These are phyloP conservation scores for Oreochromis mossambicus DNA, from an alignment of 2,797 vertebrate genomes.

Conservation along the genomic window DNA sequence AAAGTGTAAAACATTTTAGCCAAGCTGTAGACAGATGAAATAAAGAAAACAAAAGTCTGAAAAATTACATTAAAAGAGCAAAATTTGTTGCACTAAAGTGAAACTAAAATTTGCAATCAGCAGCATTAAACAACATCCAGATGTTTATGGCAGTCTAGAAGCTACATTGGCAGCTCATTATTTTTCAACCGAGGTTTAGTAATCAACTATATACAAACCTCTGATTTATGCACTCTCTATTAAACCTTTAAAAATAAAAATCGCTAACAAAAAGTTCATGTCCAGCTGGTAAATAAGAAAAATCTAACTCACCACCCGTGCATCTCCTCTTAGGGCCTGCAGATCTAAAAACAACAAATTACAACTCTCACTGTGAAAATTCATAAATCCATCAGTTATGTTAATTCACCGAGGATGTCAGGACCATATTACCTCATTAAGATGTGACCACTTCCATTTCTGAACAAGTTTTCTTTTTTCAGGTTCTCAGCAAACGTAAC, in stretches of 20 bases:
- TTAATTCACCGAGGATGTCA: background rate
- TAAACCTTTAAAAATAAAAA: background rate
- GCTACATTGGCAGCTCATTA: background rate
- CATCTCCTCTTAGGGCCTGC: background rate
- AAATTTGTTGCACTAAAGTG: background rate
- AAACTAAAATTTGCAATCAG: background rate
- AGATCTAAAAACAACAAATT: constrained; percentile 14
- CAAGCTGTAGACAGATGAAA: background rate
- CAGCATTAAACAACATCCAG: background rate
- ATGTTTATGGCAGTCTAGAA: background rate
- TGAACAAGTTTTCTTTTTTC: constrained; percentile 31
- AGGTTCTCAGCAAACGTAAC: constrained; percentile 56
- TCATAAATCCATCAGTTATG: background rate
- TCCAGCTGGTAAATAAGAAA: background rate
- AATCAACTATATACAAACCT: background rate
- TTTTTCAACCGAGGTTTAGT: background rate
- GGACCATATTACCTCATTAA: constrained; percentile 29
- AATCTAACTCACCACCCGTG: constrained; percentile 31
- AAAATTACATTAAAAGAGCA: background rate
- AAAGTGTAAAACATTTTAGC: background rate
- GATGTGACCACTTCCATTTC: constrained; percentile 1
- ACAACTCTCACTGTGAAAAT: background rate
- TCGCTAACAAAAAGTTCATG: background rate
- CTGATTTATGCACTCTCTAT: background rate
- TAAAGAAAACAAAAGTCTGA: background rate